These are phyloP conservation scores for Hydrochoerus hydrochaeris DNA, from an alignment of 2,113 vertebrate genomes.

Conservation along the genomic window DNA sequence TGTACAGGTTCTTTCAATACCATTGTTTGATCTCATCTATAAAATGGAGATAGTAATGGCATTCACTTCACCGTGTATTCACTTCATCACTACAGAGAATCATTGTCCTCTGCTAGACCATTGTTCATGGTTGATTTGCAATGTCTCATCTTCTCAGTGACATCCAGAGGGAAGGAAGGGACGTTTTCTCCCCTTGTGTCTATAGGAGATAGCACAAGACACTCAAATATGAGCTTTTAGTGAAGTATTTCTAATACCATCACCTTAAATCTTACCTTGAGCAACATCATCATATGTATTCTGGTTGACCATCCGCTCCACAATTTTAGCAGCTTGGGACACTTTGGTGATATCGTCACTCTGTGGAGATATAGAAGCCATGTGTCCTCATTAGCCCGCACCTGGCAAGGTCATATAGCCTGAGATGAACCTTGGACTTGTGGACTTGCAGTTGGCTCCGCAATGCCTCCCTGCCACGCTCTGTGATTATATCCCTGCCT, in stretches of 20 bases:
- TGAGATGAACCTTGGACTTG: not conserved
- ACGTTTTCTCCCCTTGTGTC: not conserved
- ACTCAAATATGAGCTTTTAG: slow-evolving; percentile 14
- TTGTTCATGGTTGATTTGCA: not conserved
- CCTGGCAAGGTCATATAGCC: not conserved
- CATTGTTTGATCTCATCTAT: not conserved
- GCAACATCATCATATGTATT: slow-evolving; percentile 93
- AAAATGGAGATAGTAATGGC: no score
- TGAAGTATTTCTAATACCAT: not conserved
- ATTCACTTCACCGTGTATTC: no score
- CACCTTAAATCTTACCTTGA: slow-evolving; percentile 87
- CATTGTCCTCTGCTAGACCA: not conserved
- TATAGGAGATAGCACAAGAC: not conserved
- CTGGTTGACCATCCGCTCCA: slow-evolving; percentile 95
- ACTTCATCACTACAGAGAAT: not conserved
- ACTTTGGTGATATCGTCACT: slow-evolving; percentile 90
- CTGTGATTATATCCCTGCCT: not conserved
- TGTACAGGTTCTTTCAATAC: not conserved
- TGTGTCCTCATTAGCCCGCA: not conserved
- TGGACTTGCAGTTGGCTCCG: not conserved
- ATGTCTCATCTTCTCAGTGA: slow-evolving; percentile 10
- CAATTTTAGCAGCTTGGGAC: slow-evolving; percentile 88
- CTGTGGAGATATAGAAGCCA: slow-evolving; percentile 80
- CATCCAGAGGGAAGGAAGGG: not conserved
- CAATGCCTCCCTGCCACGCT: not conserved